Base-by-base conservation (phyloP, 2,797 vertebrate species). In the Pangasius sanitwongsei region DNA sequence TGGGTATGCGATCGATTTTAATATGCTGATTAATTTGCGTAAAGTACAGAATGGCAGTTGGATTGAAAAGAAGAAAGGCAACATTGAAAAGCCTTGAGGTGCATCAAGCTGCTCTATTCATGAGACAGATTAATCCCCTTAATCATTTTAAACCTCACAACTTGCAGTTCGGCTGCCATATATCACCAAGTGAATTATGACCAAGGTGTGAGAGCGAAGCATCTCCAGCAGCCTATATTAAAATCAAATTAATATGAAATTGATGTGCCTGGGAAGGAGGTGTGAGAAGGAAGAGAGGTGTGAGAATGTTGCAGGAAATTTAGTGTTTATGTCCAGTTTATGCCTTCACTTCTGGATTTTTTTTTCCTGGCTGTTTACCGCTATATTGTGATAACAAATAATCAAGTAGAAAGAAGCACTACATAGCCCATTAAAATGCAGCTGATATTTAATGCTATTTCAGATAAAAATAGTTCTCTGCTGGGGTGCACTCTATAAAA, bases 121-220 rank as follows among this genome's bases (percentile, higher is more conserved):
- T 55, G 55, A 88, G 59, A 63, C 28, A 72, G 86, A 84, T 86
- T 63, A 61, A 63, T 81, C 72, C 48, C 65, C 65, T 88, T 89
- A 80, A 88, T 90, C 87, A 70, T 88, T 85, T 85, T 31, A 89
- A 84, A 69, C 82, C 74, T 85, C n/a, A 23, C 70, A 67, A 28
- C 34, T 9, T 85, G 74, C 25, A 83, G 28, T 37, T 63, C 37
- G 16, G 55, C 4, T 48, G 85, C 53, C 55, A 53, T 53, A 31
- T 28, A 82, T 41, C 7, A 34, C 75, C 28, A n/a, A n/a, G n/a
- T n/a, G n/a, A 67, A 65, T 83, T 37, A 18, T 85, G 48, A 37
- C 83, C 63, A 70, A 70, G 44, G 48, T 85, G 83, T 85, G 63
- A 85, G 63, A 69, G n/a, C 18, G 7, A 55, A 23, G n/a, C 65